Percentiles rank a stretch among this genome's conserved stretches.
Conservation (phyloP, 2,797 vertebrate species). For the Antrozous pallidus region DNA sequence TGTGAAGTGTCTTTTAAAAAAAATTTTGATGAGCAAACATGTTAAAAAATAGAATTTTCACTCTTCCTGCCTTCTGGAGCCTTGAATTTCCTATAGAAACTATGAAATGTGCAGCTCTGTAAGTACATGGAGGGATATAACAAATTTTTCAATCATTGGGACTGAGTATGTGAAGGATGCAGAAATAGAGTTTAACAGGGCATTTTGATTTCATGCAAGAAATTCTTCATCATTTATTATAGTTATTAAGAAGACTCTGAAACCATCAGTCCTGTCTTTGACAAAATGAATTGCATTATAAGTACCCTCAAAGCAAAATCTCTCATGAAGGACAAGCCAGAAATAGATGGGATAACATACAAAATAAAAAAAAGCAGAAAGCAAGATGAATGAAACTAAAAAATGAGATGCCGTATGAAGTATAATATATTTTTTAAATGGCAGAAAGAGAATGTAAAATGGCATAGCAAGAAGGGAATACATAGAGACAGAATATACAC, state of each 20-base stretch:
- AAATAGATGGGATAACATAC: neutral
- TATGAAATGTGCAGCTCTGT: neutral
- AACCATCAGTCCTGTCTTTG: constrained; percentile 4
- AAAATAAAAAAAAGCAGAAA: neutral
- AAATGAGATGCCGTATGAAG: neutral
- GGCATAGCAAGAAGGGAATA: neutral
- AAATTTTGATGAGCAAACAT: constrained; percentile 1
- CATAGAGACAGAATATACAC: neutral
- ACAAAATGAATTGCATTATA: neutral
- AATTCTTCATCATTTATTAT: constrained; percentile 16
- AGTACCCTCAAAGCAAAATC: constrained; percentile 16
- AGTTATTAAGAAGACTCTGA: constrained; percentile 22
- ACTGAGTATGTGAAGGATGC: neutral
- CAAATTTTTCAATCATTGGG: neutral
- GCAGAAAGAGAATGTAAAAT: neutral
- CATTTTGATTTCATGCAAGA: neutral
- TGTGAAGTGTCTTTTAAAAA: neutral
- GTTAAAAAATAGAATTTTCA: neutral
- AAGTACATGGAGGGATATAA: neutral
- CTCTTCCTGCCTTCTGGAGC: neutral
- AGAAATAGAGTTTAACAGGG: neutral
- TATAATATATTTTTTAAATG: neutral
- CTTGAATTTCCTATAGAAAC: neutral
- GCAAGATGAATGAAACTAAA: neutral
- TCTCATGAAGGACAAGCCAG: neutral